Evolutionary conservation across 2,888 invertebrate species (phyloP), one percentile per base, ranked within the genome.

Genomic region (Papilio demoleus): DNA sequence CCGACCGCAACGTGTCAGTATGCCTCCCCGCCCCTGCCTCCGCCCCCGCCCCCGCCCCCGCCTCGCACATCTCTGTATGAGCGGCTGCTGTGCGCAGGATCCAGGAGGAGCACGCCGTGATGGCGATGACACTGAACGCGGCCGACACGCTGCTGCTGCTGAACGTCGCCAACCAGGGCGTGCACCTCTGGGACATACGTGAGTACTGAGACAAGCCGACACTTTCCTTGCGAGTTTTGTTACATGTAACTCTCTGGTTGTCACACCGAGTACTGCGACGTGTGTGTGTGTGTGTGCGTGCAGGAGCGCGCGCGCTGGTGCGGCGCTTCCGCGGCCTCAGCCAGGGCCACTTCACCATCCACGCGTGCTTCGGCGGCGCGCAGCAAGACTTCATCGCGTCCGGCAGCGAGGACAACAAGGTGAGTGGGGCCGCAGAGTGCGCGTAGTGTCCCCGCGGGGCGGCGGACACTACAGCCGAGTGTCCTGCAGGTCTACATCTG

Each of bases 321-420:
- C 95, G 99, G 70, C 97, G 98, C 81, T 99, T 98, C 93, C 98
- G 98, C 86, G 99, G 99, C 4, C 96, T 99, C 70, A 96, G 97
- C 71, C 99, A 99, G 93, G 99, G 98, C 63, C 98, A 98, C 92
- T 99, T 98, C 92, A 99, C 98, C 76, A 99, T 99, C 86, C 98
- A 99, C 93, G 98, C 99, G 72, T 97, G 98, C 90, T 99, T 99
- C 92, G 99, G 99, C 72, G 99, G 99, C 78, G 95, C 97, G 66
- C 97, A 98, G 90, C 97, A 99, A 88, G 98, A 98, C 91, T 99
- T 98, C 90, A 95, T 99, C 76, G 99, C 99, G 65, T 98, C 98
- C 79, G 99, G 99, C 74, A 99, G 99, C 92, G 99, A 99, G 95
- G 99, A 96, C 85, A 95, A 95, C 86, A 95, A 95, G 90, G 95